phyloP scores from a whole-genome alignment of 1,140 invertebrate genomes.

The Charaxes varanes region DNA sequence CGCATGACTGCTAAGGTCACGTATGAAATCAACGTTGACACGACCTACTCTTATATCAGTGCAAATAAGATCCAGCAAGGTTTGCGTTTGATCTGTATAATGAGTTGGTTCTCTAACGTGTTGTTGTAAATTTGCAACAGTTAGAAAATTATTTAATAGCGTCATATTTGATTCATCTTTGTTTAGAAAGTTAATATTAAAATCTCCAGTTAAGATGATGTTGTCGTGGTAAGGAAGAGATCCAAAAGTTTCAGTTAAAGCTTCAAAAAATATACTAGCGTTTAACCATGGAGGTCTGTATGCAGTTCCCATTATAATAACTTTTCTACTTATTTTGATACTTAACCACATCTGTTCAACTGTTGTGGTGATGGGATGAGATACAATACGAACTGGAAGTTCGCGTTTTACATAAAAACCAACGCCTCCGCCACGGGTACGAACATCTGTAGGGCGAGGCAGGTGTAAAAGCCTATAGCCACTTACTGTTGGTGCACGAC shows the following conservation, averaged over 20 bases:
- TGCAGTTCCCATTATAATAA: slow-evolving; percentile 15
- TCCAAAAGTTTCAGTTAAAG: slow-evolving; percentile 11
- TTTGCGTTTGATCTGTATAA: background rate
- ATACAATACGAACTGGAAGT: too few species aligned
- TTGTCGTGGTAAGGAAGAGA: background rate
- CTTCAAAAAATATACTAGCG: slow-evolving; percentile 15
- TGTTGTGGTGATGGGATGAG: too few species aligned
- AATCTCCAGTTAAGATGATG: slow-evolving; percentile 6
- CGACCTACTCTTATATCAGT: background rate
- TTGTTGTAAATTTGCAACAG: background rate
- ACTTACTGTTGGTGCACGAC: slow-evolving; percentile 11
- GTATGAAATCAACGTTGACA: background rate
- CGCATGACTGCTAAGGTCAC: background rate
- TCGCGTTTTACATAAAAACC: background rate
- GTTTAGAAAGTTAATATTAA: slow-evolving; percentile 9
- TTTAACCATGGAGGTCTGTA: slow-evolving; percentile 19
- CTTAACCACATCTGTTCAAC: slow-evolving; percentile 24
- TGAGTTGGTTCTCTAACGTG: background rate
- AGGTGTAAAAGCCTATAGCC: slow-evolving; percentile 15
- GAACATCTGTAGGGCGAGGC: slow-evolving; percentile 1
- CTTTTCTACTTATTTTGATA: slow-evolving; percentile 3
- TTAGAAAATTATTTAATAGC: background rate
- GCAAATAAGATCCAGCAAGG: background rate
- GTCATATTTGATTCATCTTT: background rate
- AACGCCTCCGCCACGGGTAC: slow-evolving; percentile 1